Percentiles rank a stretch among this genome's conserved stretches.
These are phyloP conservation scores for Poecilobothrus nobilitatus DNA, from an alignment of 2,888 invertebrate genomes.

Conservation along the genomic window DNA sequence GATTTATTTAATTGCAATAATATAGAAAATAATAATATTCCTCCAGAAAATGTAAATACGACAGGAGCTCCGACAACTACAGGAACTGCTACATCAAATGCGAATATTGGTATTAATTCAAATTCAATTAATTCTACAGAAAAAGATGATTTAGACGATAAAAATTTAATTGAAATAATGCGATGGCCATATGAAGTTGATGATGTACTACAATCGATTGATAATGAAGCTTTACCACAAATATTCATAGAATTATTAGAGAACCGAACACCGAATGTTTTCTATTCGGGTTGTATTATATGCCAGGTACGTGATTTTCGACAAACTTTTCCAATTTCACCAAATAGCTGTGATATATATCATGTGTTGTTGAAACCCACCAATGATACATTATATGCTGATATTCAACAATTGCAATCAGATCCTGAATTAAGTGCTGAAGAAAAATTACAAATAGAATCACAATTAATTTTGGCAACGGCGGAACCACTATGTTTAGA, in stretches of 20 bases:
- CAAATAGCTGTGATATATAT: constrained; percentile 67
- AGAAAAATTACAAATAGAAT: constrained; percentile 51
- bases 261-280: constrained; percentile 72
- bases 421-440: constrained; percentile 31
- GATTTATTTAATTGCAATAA: constrained; percentile 3
- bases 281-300: constrained; percentile 86
- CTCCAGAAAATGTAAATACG: background rate
- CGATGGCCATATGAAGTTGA: constrained; percentile 86
- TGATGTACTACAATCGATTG: constrained; percentile 75
- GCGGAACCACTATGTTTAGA: constrained; percentile 83
- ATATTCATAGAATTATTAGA: constrained; percentile 76
- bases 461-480: constrained; percentile 75
- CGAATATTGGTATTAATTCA: constrained; percentile 24
- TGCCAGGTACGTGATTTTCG: constrained; percentile 85
- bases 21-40: background rate
- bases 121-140: constrained; percentile 16
- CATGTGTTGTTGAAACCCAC: constrained; percentile 82
- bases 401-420: constrained; percentile 40
- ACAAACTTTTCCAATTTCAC: constrained; percentile 65
- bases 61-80: constrained; percentile 14
- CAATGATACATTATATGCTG: constrained; percentile 60
- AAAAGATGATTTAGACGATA: constrained; percentile 42
- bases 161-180: constrained; percentile 65
- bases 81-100: constrained; percentile 21
- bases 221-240: constrained; percentile 84